Base-by-base conservation (phyloP, 2,797 vertebrate species). In the Sebastes oblongus region DNA sequence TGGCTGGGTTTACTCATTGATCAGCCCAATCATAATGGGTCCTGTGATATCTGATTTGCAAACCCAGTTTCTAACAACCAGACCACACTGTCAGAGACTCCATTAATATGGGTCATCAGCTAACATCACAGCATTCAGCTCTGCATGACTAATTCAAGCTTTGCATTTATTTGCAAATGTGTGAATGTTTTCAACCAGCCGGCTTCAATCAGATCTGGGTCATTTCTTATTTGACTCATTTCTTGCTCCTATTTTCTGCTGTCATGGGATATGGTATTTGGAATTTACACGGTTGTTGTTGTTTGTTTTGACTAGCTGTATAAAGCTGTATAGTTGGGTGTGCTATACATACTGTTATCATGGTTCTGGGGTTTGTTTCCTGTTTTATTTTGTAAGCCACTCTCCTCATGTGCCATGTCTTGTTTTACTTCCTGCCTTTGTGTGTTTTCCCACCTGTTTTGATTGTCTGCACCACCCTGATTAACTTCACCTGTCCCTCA, bases 141-240 rank as follows among this genome's bases (percentile, higher is more conserved):
- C 66, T 75, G 65, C 61, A 68, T 81, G 55, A 74, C 34, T 83
- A 46, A 88, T 80, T 78, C 64, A 60, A 54, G 60, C 59, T 75
- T 80, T 68, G 66, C 64, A 66, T 70, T 74, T 72, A 71, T 78
- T 79, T 79, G 46, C 30, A 69, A 75, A 62, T 65, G 56, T 77
- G 22, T 14, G 64, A 55, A 55, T 68, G 50, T 76, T 69, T 74
- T 46, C 56, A 73, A 34, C 14, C 46, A 67, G 20, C 18, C 46
- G 20, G 42, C 75, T 70, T 59, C 56, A 42, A 50, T 64, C 29
- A 58, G 34, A 68, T 75, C 9, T 52, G 24, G 30, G 46, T 56
- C 36, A 20, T 18, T 14, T 16, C 42, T 54, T 30, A 6, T 72
- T 60, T 24, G 4, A 72, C 8, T n/a, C 6, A 36, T 61, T 24